Evolutionary conservation across 2,888 invertebrate species (phyloP).

Genomic region (Heteropelma amictum): DNA sequence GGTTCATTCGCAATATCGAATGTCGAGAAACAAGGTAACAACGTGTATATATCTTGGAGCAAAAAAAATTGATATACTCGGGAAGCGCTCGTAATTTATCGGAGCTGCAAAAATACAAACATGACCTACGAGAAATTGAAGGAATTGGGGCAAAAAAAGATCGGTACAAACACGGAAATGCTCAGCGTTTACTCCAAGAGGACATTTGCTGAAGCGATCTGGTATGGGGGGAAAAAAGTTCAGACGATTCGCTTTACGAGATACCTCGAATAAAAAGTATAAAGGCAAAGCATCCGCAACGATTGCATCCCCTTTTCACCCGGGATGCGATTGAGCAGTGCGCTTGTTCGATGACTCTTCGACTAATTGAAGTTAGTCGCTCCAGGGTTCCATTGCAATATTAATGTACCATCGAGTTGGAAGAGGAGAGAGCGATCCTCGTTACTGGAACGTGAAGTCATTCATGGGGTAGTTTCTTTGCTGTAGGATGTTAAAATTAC

Average conservation of each 20-base stretch:
- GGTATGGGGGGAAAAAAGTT: background rate
- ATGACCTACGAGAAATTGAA: background rate
- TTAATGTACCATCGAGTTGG: too few relatives aligned
- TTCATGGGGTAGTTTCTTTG: too few relatives aligned
- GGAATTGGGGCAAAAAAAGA: background rate
- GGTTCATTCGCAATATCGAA: slow-evolving; percentile 10
- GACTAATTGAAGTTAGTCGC: slow-evolving; percentile 65
- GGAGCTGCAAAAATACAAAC: background rate
- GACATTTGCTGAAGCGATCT: slow-evolving; percentile 3
- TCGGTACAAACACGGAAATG: background rate
- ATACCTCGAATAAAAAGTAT: background rate
- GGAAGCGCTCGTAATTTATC: slow-evolving; percentile 4
- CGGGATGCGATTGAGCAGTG: slow-evolving; percentile 40
- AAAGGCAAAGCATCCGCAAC: slow-evolving; percentile 1
- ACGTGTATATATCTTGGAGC: background rate
- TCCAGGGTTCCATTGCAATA: slow-evolving; percentile 47
- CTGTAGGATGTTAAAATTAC: background rate
- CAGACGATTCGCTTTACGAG: background rate
- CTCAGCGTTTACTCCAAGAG: background rate
- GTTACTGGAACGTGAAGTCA: too few relatives aligned
- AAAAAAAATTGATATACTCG: background rate
- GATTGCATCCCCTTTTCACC: slow-evolving; percentile 46
- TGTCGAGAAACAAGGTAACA: background rate
- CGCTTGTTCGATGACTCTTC: slow-evolving; percentile 49
- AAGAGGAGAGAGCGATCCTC: too few relatives aligned